phyloP scores from a whole-genome alignment of 2,797 vertebrate species.

The Notolepis coatsorum region DNA sequence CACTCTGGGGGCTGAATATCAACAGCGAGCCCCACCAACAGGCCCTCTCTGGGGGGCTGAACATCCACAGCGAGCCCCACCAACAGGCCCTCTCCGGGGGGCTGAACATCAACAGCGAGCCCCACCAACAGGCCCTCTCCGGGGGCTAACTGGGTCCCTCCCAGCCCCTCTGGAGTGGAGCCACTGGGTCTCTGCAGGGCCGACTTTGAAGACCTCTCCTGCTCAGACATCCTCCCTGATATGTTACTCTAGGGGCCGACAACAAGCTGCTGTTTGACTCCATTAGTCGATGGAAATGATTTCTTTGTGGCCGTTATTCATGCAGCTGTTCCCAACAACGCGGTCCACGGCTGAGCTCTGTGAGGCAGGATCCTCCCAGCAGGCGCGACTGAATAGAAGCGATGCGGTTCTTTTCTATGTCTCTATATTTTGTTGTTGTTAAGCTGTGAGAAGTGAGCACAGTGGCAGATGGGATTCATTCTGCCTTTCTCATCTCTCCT shows the following conservation, averaged over 20 bases:
- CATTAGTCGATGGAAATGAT: slow-evolving; percentile 43
- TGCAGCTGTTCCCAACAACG: background rate
- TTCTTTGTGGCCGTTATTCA: slow-evolving; percentile 25
- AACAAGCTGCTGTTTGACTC: slow-evolving; percentile 28
- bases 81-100: too few species aligned
- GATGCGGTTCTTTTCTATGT: background rate
- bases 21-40: too few species aligned
- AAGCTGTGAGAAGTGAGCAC: slow-evolving; percentile 20
- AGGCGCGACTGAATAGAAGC: background rate
- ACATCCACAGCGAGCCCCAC: too few species aligned
- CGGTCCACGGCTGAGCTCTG: too few species aligned
- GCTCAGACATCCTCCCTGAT: slow-evolving; percentile 24
- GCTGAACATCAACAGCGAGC: background rate
- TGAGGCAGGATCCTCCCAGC: slow-evolving; percentile 13
- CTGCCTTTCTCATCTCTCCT: background rate
- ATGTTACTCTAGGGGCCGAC: slow-evolving; percentile 29
- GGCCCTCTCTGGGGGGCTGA: too few species aligned
- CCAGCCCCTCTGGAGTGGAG: background rate
- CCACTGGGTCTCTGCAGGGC: slow-evolving; percentile 1
- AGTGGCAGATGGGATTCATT: slow-evolving; percentile 5
- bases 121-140: background rate
- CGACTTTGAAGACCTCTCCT: slow-evolving; percentile 17
- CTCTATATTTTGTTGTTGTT: too few species aligned
- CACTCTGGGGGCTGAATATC: background rate
- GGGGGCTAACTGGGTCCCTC: background rate